Conservation (phyloP, 2,888 invertebrate genomes). For the Pegoplata infirma region DNA sequence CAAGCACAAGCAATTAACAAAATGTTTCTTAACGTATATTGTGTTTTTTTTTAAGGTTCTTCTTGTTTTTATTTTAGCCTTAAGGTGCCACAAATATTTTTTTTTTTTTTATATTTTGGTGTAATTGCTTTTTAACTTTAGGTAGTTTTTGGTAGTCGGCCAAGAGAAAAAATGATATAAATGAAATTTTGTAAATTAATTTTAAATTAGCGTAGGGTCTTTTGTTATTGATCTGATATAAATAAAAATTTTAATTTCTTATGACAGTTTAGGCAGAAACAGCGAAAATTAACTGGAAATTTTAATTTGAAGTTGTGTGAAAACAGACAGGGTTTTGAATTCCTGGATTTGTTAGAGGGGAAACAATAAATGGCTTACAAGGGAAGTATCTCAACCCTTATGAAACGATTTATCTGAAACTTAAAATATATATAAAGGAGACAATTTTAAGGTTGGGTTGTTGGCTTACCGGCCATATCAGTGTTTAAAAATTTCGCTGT, state of each 20-base stretch:
- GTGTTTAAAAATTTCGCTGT: too few species aligned
- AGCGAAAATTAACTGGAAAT: background rate
- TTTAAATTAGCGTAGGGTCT: constrained; percentile 46
- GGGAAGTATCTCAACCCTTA: too few species aligned
- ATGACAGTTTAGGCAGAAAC: constrained; percentile 33
- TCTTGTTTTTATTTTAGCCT: constrained; percentile 49
- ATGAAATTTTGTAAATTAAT: constrained; percentile 47
- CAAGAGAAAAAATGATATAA: constrained; percentile 23
- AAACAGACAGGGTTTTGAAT: too few species aligned
- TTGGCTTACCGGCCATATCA: too few species aligned
- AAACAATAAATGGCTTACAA: too few species aligned
- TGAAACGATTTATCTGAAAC: too few species aligned
- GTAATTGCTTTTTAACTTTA: constrained; percentile 52
- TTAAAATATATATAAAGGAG: too few species aligned
- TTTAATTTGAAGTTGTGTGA: background rate
- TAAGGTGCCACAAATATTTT: constrained; percentile 62
- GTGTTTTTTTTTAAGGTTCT: constrained; percentile 1
- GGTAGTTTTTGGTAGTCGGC: constrained; percentile 12
- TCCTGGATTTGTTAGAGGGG: too few species aligned
- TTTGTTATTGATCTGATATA: constrained; percentile 44
- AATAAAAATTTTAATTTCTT: constrained; percentile 60
- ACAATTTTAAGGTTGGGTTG: too few species aligned
- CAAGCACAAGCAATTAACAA: constrained; percentile 60
- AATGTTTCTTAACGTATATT: constrained; percentile 52
- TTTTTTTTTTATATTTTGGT: constrained; percentile 48